A percentile compares a stretch with the other conserved stretches of the same genome.
Conservation (phyloP, 1,140 invertebrate genomes). For the Catajapyx aquilonaris region DNA sequence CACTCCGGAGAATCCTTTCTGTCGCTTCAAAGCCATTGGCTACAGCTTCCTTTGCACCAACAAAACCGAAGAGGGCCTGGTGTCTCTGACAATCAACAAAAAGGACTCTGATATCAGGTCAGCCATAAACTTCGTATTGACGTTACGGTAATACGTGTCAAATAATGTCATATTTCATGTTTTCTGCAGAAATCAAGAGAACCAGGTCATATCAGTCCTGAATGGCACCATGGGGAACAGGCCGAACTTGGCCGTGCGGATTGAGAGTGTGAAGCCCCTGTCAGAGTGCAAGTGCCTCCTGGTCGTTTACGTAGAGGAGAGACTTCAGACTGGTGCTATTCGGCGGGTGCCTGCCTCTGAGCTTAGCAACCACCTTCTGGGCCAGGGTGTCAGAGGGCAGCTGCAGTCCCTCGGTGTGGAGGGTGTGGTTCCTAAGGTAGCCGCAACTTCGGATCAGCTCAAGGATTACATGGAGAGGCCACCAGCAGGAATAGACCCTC, state of each 20-base stretch:
- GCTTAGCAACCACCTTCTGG: conserved; percentile 40
- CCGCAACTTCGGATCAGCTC: conserved; percentile 40
- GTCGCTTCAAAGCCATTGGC: conserved; percentile 77
- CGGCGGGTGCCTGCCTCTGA: conserved; percentile 56
- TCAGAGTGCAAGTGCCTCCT: conserved; percentile 57
- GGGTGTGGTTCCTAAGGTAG: conserved; percentile 16
- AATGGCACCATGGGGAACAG: conserved; percentile 46
- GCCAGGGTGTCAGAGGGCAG: conserved; percentile 13
- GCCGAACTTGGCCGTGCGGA: conserved; percentile 51
- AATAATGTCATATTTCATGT: too few species aligned
- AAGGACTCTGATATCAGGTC: conserved; percentile 48
- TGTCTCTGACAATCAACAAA: conserved; percentile 62
- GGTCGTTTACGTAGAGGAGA: conserved; percentile 56
- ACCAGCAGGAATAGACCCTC: conserved; percentile 48
- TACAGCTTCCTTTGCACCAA: conserved; percentile 63
- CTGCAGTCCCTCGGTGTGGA: conserved; percentile 16
- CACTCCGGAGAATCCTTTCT: conserved; percentile 71
- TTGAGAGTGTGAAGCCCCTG: conserved; percentile 50
- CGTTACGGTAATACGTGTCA: too few species aligned
- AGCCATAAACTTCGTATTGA: too few species aligned
- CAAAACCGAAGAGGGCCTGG: conserved; percentile 69
- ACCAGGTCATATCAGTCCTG: conserved; percentile 43
- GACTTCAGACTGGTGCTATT: conserved; percentile 22
- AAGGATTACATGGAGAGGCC: conserved; percentile 76
- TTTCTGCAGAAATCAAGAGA: conserved; percentile 46